phyloP scores from a whole-genome alignment of 2,797 vertebrate genomes.

The Myotis pilosus region DNA sequence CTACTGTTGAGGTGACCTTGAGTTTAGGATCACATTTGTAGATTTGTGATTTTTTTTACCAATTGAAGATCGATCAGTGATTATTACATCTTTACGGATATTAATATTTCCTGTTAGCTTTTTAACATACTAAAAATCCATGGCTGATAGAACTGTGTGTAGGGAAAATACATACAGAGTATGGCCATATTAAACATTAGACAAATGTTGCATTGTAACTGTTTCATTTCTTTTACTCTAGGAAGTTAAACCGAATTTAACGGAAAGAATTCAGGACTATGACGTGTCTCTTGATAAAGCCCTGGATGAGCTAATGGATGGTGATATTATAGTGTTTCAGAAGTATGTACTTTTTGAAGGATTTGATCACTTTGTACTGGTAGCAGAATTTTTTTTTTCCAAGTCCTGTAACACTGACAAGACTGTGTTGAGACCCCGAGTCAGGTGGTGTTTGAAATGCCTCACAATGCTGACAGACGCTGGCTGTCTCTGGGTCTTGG shows the following conservation, averaged over 20 bases:
- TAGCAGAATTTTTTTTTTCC: neutral
- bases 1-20: neutral
- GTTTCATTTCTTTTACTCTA: conserved; percentile 75
- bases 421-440: neutral
- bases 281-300: conserved; percentile 99
- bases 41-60: neutral
- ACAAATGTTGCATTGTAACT: neutral
- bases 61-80: neutral
- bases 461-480: neutral
- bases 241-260: conserved; percentile 99
- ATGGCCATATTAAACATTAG: neutral
- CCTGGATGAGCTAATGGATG: conserved; percentile 99
- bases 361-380: neutral
- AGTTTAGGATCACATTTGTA: neutral
- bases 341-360: conserved; percentile 87
- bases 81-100: neutral
- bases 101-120: neutral
- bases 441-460: neutral
- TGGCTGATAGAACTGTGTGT: neutral
- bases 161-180: neutral
- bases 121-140: neutral
- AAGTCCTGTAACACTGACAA: neutral
- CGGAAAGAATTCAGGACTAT: conserved; percentile 99
- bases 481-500: neutral
- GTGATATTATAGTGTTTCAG: conserved; percentile 99